Base-by-base conservation (phyloP, 2,797 vertebrate species). In the Astyanax mexicanus region DNA sequence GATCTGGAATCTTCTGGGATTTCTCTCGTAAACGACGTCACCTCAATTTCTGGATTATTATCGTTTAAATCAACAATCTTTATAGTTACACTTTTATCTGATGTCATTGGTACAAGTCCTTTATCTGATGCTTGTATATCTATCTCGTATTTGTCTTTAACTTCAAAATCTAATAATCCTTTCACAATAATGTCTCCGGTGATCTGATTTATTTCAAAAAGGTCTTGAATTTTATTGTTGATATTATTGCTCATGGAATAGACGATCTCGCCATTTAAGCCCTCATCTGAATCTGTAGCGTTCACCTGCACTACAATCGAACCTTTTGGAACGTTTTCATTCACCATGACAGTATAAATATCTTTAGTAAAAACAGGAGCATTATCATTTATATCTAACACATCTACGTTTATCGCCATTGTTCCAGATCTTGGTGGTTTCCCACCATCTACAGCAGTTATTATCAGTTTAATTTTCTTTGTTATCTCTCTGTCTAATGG, bases 371-470 rank as follows among this genome's bases (percentile, higher is more conserved):
- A 94, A 21, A 90, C 68, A 0, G 93, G 93, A 0, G 86, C 84
- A 29, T 94, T 94, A 44, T 94, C 93, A 29, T 94, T 94, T 15
- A 85, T 73, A 84, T 94, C 93, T 52, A 92, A 80, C 0, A 94
- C 84, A 1, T 60, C 68, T 29, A 91, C 40, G 0, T 81, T 23
- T 51, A 94, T 79, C 0, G 86, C 80, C 32, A 86, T 71, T 0
- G 81, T 84, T 1, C 91, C 92, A 1, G 90, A 90, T 55, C 86
- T 88, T 4, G 86, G 84, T 0, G 93, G 93, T 77, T 90, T 92
- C 0, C 92, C 93, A 0, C 90, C 88, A 42, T 94, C 93, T 68
- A 83, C 71, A 23, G 92, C 93, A 0, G 86, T 92, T 2, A 94
- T 71, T 4, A 90, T 11, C 10, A 90, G 60, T 32, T 67, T 88